Conservation (phyloP, 2,797 vertebrate species). For the Amblyopsis hoosieri region DNA sequence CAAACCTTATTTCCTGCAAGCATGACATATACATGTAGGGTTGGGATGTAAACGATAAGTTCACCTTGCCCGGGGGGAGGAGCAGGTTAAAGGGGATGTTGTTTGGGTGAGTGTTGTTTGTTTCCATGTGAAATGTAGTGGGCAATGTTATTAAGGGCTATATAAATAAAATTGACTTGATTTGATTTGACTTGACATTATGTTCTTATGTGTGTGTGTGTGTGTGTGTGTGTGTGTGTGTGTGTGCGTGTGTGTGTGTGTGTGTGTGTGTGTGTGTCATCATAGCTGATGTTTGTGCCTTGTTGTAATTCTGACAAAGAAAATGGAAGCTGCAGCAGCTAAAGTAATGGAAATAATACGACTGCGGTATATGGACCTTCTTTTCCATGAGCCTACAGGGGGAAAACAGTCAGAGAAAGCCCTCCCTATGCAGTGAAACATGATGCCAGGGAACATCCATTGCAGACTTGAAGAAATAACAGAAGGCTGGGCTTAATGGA, state of each 20-base stretch:
- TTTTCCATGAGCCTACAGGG: slow-evolving; percentile 60
- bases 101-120: too few species aligned
- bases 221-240: neutral
- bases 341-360: slow-evolving; percentile 43
- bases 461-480: slow-evolving; percentile 44
- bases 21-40: slow-evolving; percentile 13
- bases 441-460: slow-evolving; percentile 40
- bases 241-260: neutral
- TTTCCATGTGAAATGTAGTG: too few species aligned
- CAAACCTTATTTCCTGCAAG: slow-evolving; percentile 20
- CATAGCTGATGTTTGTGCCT: too few species aligned
- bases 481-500: slow-evolving; percentile 44
- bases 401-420: slow-evolving; percentile 10
- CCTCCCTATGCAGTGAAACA: slow-evolving; percentile 44
- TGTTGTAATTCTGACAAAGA: neutral
- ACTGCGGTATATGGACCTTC: slow-evolving; percentile 55
- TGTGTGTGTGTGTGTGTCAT: neutral
- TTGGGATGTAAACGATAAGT: slow-evolving; percentile 20
- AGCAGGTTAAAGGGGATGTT: too few species aligned
- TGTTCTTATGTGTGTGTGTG: neutral
- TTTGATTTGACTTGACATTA: slow-evolving; percentile 1
- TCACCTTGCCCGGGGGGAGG: neutral
- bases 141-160: too few species aligned
- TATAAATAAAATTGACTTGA: neutral
- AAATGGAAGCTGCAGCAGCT: slow-evolving; percentile 5